These are phyloP conservation scores for Neolamprologus variostigma DNA, from an alignment of 2,113 vertebrate species.

Conservation along the genomic window DNA sequence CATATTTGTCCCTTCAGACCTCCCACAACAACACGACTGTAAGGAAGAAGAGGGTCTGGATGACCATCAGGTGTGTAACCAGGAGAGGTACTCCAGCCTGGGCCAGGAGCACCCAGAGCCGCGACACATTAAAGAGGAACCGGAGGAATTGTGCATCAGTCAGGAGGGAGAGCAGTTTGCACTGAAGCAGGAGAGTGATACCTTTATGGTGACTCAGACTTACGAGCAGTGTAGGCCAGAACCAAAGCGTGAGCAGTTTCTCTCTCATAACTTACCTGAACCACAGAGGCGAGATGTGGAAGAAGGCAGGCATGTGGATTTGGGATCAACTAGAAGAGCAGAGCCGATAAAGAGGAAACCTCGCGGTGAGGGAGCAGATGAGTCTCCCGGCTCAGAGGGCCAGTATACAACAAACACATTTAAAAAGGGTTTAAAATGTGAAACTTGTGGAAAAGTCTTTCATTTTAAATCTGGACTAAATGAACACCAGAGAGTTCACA, in stretches of 20 bases:
- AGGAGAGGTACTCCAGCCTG: neutral
- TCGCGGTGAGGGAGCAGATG: rapidly evolving
- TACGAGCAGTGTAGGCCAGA: neutral
- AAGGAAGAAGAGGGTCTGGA: neutral
- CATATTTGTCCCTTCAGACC: neutral
- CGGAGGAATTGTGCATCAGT: neutral
- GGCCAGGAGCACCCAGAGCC: rapidly evolving
- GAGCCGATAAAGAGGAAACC: neutral
- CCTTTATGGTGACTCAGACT: neutral
- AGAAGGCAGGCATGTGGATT: neutral
- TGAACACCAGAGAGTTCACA: neutral
- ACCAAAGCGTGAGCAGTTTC: neutral
- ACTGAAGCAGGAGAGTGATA: neutral
- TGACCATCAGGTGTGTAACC: neutral
- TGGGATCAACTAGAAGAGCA: neutral
- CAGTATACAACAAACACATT: neutral
- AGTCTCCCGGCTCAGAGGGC: neutral
- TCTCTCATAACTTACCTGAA: neutral
- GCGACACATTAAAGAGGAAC: neutral
- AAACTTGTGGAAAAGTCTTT: neutral
- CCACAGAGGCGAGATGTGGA: neutral
- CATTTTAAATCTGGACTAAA: neutral
- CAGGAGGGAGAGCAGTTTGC: neutral
- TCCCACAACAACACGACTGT: neutral
- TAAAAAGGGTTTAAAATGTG: neutral